Percentiles rank a stretch among this genome's conserved stretches.
Conservation (phyloP, 2,797 vertebrate genomes). For the Melanotaenia trifasciata region DNA sequence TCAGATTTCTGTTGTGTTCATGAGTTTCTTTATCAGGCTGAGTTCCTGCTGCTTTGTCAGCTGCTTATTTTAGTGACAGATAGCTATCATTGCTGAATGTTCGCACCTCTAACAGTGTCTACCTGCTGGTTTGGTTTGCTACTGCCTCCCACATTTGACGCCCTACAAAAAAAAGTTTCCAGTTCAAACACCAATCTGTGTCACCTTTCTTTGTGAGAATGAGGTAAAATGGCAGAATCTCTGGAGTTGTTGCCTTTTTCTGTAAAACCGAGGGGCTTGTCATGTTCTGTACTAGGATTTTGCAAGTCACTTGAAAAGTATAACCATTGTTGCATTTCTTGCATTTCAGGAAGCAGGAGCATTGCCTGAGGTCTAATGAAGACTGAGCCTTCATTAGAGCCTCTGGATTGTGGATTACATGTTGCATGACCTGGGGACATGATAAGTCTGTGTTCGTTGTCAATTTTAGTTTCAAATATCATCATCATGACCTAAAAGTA, state of each 20-base stretch:
- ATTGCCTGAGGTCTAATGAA: neutral
- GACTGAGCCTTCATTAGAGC: slow-evolving; percentile 2
- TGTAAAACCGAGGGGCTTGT: neutral
- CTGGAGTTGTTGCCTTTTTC: neutral
- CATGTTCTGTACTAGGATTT: slow-evolving; percentile 9
- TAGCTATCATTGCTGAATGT: slow-evolving; percentile 12
- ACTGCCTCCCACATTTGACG: slow-evolving; percentile 3
- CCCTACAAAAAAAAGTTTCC: slow-evolving; percentile 9
- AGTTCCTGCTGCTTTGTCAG: slow-evolving; percentile 3
- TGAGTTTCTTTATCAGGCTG: neutral
- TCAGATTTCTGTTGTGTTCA: neutral
- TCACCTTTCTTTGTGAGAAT: neutral
- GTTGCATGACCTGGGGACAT: neutral
- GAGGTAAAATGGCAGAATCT: neutral
- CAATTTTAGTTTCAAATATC: neutral
- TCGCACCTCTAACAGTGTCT: slow-evolving; percentile 4
- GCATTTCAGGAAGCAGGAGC: slow-evolving; percentile 11
- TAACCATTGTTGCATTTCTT: slow-evolving; percentile 5
- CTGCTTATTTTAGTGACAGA: slow-evolving; percentile 3
- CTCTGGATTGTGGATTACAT: neutral
- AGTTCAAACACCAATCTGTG: slow-evolving; percentile 27
- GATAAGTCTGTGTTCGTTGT: neutral
- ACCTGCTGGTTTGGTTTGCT: neutral
- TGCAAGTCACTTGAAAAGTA: neutral
- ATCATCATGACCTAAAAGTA: neutral